Evolutionary conservation across 2,797 vertebrate genomes (phyloP).

Genomic region (Rhabdomys pumilio): DNA sequence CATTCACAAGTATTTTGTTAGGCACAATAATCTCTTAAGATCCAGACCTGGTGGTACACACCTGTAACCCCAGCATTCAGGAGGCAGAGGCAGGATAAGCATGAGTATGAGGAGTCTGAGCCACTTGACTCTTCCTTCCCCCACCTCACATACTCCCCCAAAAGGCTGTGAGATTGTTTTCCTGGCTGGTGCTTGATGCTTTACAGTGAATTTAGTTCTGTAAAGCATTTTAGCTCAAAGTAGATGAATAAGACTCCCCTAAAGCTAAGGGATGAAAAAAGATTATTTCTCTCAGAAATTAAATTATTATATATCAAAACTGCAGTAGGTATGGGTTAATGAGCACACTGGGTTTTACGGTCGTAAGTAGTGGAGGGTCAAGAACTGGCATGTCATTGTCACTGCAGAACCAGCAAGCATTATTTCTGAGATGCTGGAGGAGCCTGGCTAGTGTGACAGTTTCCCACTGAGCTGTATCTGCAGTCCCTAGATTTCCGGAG

Average conservation of each 20-base stretch:
- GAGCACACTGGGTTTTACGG: neutral
- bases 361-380: neutral
- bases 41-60: no score
- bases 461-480: neutral
- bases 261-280: neutral
- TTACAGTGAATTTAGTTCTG: neutral
- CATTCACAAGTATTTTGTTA: neutral
- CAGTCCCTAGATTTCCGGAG: neutral
- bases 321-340: neutral
- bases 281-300: neutral
- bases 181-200: neutral
- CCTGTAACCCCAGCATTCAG: neutral
- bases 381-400: neutral
- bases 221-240: neutral
- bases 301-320: neutral
- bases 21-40: neutral
- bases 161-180: neutral
- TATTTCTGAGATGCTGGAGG: neutral
- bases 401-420: neutral
- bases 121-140: neutral
- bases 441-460: neutral
- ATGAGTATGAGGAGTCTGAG: neutral
- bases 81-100: neutral
- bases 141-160: neutral
- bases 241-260: neutral